Percentiles rank a stretch among this genome's conserved stretches.
phyloP scores from a whole-genome alignment of 2,113 vertebrate genomes.

The Poecile atricapillus region DNA sequence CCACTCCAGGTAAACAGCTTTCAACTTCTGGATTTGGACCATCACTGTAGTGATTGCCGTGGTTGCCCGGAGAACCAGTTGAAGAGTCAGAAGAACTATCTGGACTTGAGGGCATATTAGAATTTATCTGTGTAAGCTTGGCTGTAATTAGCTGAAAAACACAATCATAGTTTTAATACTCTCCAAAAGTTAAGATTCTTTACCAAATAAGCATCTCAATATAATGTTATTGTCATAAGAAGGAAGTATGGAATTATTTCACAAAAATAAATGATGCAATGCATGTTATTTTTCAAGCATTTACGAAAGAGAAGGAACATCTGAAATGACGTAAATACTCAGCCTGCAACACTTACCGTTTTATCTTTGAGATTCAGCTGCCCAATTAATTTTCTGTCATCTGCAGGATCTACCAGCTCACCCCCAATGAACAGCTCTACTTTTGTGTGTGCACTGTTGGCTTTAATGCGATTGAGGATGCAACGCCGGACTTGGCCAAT shows the following conservation, averaged over 20 bases:
- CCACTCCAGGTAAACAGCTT: slow-evolving; percentile 98
- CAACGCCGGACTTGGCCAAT: slow-evolving; percentile 96
- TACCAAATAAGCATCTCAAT: background rate
- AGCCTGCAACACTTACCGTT: slow-evolving; percentile 79
- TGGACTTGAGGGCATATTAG: slow-evolving; percentile 99
- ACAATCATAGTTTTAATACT: background rate
- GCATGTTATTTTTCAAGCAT: background rate
- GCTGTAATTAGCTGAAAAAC: slow-evolving; percentile 92
- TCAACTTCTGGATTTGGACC: slow-evolving; percentile 98
- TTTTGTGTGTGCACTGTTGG: slow-evolving; percentile 95
- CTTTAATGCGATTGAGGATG: slow-evolving; percentile 96
- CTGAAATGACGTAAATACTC: background rate
- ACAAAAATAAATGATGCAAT: background rate
- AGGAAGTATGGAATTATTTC: background rate
- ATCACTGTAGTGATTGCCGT: slow-evolving; percentile 97
- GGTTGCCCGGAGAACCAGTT: slow-evolving; percentile 97
- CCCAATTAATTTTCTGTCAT: slow-evolving; percentile 96
- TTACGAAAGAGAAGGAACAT: background rate
- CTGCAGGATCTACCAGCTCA: slow-evolving; percentile 96
- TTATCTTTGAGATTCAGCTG: slow-evolving; percentile 99
- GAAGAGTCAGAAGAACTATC: slow-evolving; percentile 99
- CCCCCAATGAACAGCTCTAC: slow-evolving; percentile 97
- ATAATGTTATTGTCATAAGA: background rate
- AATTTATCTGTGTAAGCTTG: slow-evolving; percentile 98
- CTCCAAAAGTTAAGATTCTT: background rate